Base-by-base conservation (phyloP, 2,113 vertebrate genomes). In the Ariopsis seemanni region DNA sequence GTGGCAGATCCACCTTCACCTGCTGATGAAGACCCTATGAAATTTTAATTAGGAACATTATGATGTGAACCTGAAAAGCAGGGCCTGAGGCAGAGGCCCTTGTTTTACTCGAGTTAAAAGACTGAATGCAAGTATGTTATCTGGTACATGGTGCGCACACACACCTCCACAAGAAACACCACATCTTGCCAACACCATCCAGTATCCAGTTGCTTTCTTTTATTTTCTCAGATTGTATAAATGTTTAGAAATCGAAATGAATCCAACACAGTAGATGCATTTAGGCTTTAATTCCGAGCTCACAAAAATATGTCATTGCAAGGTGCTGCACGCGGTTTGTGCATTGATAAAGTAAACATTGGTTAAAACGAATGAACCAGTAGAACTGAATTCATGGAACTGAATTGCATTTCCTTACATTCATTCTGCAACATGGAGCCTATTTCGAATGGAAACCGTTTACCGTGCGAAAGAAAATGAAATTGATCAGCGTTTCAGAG, bases 151-250 rank as follows among this genome's bases (percentile, higher is more conserved):
- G n/a, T 42, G 34, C 11, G 17, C 55, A 48, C 57, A 22, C 27
- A 82, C n/a, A 30, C 52, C 50, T 18, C n/a, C 27, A 62, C 53
- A 82, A 69, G n/a, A 88, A 87, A 87, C 34, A 52, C 57, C 80
- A 78, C 48, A 55, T 58, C 22, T n/a, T 42, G 42, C 42, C 42
- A 42, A 42, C 42, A 42, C 42, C n/a, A 52, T 67, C 58, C 58
- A 20, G 27, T 78, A 57, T 87, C 48, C 5, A 83, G 69, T 78
- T 88, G 58, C 71, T 55, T 84, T 84, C 82, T 78, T 88, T 88
- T 88, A 88, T 88, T 88, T 74, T 88, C 42, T 87, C 72, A 84
- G 86, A 84, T 88, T 88, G 81, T 88, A 88, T 82, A 88, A 88
- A 88, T 83, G 82, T 83, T 88, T 77, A 88, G 86, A 88, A 88